Conservation (phyloP, 2,113 vertebrate species). For the Phoenicopterus ruber region DNA sequence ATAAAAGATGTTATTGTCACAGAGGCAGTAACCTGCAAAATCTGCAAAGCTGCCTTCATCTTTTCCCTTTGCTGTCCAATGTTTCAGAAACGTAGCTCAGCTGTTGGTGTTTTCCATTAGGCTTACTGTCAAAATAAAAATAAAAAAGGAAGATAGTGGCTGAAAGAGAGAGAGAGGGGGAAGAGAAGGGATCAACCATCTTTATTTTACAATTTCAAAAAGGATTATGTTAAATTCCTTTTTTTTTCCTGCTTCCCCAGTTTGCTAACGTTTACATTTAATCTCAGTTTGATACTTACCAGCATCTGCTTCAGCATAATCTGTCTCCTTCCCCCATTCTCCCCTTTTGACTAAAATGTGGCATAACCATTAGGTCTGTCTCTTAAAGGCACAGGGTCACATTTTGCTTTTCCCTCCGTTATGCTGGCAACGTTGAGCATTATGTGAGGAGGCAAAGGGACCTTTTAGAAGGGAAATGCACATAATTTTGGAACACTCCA, state of each 20-base stretch:
- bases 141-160: not conserved
- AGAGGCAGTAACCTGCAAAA: slow-evolving; percentile 21
- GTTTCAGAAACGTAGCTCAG: not conserved
- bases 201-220: slow-evolving; percentile 19
- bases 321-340: not conserved
- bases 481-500: not conserved
- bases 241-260: not conserved
- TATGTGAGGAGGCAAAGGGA: not conserved
- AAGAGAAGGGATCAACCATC: not conserved
- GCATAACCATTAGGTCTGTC: not conserved
- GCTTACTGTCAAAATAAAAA: slow-evolving; percentile 44
- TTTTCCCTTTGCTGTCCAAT: not conserved
- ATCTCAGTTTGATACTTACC: not conserved
- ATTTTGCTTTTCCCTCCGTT: not conserved
- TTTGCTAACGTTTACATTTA: slow-evolving; percentile 26
- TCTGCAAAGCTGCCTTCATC: not conserved
- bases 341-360: not conserved
- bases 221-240: slow-evolving; percentile 24
- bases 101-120: not conserved
- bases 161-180: not conserved
- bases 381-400: not conserved
- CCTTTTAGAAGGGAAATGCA: not conserved
- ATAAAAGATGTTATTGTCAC: slow-evolving; percentile 23
- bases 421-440: not conserved
- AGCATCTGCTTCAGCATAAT: not conserved